Conservation (phyloP, 2,888 invertebrate genomes). For the Aspidapion aeneum region DNA sequence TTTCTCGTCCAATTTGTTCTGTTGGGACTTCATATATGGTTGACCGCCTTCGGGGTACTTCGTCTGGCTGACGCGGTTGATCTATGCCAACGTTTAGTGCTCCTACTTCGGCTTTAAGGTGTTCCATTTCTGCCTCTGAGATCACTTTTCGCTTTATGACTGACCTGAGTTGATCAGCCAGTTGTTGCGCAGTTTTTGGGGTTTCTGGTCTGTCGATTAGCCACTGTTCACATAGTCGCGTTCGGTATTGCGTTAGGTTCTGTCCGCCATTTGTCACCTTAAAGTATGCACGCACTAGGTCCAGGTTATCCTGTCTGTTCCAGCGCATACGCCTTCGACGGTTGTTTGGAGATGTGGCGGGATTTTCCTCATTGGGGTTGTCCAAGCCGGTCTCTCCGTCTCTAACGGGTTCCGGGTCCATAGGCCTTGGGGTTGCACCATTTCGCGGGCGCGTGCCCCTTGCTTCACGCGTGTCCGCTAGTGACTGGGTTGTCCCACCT, state of each 20-base stretch:
- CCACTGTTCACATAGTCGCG: not conserved
- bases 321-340: not conserved
- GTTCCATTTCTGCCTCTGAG: not conserved
- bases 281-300: not conserved
- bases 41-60: not conserved
- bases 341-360: not conserved
- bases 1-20: not conserved
- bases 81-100: not conserved
- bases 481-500: not conserved
- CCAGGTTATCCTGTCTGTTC: not conserved
- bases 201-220: not conserved
- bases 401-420: not conserved
- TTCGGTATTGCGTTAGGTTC: not conserved
- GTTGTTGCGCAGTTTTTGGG: not conserved
- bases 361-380: not conserved
- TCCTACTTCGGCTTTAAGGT: not conserved
- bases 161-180: not conserved
- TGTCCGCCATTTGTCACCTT: not conserved
- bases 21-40: not conserved
- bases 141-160: too few relatives aligned
- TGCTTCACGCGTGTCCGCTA: not conserved
- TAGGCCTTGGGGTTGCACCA: not conserved
- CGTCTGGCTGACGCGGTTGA: not conserved
- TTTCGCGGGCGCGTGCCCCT: not conserved
- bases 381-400: not conserved